Percentiles rank a stretch among this genome's conserved stretches.
phyloP scores from a whole-genome alignment of 2,888 invertebrate genomes.

The Latrodectus elegans region DNA sequence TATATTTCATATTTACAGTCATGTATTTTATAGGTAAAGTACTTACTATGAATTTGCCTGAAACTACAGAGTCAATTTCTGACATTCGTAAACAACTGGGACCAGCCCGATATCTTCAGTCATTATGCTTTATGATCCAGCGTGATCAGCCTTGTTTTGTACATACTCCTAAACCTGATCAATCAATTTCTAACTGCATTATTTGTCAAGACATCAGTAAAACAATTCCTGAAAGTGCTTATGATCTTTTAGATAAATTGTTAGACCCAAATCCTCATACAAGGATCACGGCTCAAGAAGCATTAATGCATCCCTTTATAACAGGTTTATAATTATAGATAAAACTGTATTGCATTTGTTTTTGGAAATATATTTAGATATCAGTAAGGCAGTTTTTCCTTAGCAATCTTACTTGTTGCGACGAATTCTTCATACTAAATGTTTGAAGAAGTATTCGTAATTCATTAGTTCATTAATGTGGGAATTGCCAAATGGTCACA shows the following conservation, averaged over 20 bases:
- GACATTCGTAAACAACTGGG: slow-evolving; percentile 44
- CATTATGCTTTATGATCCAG: slow-evolving; percentile 48
- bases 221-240: slow-evolving; percentile 83
- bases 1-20: not conserved
- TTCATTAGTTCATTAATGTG: too few relatives aligned
- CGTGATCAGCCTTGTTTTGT: slow-evolving; percentile 49
- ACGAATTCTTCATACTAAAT: too few relatives aligned
- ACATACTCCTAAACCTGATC: slow-evolving; percentile 22
- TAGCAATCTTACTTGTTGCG: too few relatives aligned
- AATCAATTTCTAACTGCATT: slow-evolving; percentile 14
- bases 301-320: slow-evolving; percentile 86
- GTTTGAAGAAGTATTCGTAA: too few relatives aligned
- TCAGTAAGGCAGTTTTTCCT: too few relatives aligned
- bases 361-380: too few relatives aligned
- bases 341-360: too few relatives aligned
- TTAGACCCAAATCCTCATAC: slow-evolving; percentile 86
- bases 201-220: slow-evolving; percentile 12
- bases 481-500: too few relatives aligned
- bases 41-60: slow-evolving; percentile 56
- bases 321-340: not conserved
- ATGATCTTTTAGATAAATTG: slow-evolving; percentile 82
- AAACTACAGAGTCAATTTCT: slow-evolving; percentile 49
- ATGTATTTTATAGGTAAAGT: slow-evolving; percentile 30
- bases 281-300: slow-evolving; percentile 84
- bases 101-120: slow-evolving; percentile 47